These are phyloP conservation scores for Dreissena rostriformis DNA, from an alignment of 1,140 invertebrate genomes.

Conservation along the genomic window DNA sequence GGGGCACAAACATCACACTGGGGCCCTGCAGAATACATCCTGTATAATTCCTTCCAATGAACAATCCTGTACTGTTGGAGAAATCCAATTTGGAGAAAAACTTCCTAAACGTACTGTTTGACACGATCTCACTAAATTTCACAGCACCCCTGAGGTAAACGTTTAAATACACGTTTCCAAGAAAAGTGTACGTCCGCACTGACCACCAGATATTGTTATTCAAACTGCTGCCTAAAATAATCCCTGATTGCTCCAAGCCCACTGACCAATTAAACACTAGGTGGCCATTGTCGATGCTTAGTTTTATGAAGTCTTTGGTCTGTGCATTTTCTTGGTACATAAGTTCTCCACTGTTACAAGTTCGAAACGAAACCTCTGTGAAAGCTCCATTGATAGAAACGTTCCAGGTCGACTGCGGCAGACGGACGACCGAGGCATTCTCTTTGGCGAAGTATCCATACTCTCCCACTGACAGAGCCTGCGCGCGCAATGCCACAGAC, in stretches of 20 bases:
- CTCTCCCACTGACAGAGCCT: constrained; percentile 1
- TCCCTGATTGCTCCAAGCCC: background rate
- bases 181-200: constrained; percentile 10
- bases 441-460: constrained; percentile 46
- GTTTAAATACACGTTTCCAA: constrained; percentile 51
- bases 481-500: too few relatives aligned
- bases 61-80: constrained; percentile 8
- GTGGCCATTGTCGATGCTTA: constrained; percentile 33
- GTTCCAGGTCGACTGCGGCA: constrained; percentile 19
- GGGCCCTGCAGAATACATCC: constrained; percentile 52
- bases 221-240: constrained; percentile 16
- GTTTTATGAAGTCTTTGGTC: constrained; percentile 25
- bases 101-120: constrained; percentile 48
- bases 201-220: constrained; percentile 52
- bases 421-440: constrained; percentile 29
- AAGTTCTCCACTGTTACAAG: constrained; percentile 46
- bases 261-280: constrained; percentile 40
- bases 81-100: constrained; percentile 40
- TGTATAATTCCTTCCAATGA: constrained; percentile 29
- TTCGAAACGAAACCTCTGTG: constrained; percentile 53
- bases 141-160: constrained; percentile 19
- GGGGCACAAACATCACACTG: constrained; percentile 49
- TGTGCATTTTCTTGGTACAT: constrained; percentile 28
- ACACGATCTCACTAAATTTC: constrained; percentile 39
- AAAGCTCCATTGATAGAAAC: background rate